Evolutionary conservation across 2,113 vertebrate species (phyloP).

Genomic region (Callocephalon fimbriatum): DNA sequence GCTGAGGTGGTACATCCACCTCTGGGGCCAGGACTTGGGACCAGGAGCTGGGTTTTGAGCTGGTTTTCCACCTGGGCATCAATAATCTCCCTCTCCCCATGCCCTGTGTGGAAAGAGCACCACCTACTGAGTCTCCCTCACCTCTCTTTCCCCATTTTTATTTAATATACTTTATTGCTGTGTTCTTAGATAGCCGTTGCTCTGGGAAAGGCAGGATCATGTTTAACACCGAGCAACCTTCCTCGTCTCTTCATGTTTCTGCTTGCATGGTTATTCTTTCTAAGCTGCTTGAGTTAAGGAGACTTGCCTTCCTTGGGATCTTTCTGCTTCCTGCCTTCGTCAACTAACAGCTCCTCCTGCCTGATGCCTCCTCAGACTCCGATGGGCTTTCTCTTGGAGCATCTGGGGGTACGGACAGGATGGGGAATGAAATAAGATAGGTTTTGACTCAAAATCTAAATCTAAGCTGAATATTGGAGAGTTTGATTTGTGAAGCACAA

Average conservation of each 20-base stretch:
- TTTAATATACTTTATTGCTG: neutral
- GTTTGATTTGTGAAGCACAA: neutral
- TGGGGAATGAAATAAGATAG: neutral
- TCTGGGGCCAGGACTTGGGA: neutral
- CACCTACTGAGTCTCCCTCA: conserved; percentile 50
- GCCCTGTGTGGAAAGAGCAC: neutral
- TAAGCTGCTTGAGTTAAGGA: neutral
- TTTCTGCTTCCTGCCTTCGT: neutral
- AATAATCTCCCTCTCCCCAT: neutral
- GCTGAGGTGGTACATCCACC: neutral
- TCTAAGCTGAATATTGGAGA: neutral
- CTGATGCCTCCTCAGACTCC: neutral
- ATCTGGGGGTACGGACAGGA: fast-evolving
- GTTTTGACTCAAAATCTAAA: neutral
- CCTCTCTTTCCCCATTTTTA: neutral
- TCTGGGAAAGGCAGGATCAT: neutral
- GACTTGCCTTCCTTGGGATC: neutral
- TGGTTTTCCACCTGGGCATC: neutral
- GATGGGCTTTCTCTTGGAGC: neutral
- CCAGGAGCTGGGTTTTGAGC: neutral
- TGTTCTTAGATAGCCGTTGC: neutral
- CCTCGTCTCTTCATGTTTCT: neutral
- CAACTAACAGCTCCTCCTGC: neutral
- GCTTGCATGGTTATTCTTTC: neutral
- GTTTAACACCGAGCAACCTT: neutral